Base-by-base conservation (phyloP, 2,888 invertebrate genomes). In the Uloborus plumipes region DNA sequence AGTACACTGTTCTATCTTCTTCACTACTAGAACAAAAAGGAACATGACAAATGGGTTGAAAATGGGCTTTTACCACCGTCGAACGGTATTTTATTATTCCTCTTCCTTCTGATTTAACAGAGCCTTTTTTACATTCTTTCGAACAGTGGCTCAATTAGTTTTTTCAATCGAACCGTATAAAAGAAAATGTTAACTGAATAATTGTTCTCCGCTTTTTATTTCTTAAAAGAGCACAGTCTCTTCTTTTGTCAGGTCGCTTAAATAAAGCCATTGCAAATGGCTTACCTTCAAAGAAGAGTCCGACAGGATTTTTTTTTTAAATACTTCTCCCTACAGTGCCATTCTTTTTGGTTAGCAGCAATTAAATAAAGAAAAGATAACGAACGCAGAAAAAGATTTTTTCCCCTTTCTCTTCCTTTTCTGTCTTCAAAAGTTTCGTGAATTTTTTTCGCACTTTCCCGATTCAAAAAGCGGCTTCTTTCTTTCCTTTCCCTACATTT, bases 121-220 rank as follows among this genome's bases (percentile, higher is more conserved):
- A 49, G 22, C 18, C 22, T 72, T 61, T 80, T 81, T 55, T 64
- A 49, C 22, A 39, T 62, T 64, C 51, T 39, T 20, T 69, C 64
- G 61, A 66, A 81, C 74, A 74, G 80, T 74, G 51, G 69, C 74
- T 81, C 80, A 81, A 81, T 74, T 81, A 81, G 74, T 81, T 81
- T 81, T 81, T 81, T 74, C 80, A 81, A 81, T 74, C 67, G 74
- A 81, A 81, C 80, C 70, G 64, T 81, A 74, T 81, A 81, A 81
- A 81, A 81, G 80, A 81, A 81, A 81, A 81, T 81, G 80, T 81
- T 81, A 81, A 74, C 80, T 70, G 74, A 81, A 69, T 81, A 81
- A 81, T 81, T 81, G 69, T 81, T 81, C 80, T 78, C 71, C 49
- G 55, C 39, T 51, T 78, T 65, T 78, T 64, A 51, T 81, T 79